Percentiles rank a stretch among this genome's conserved stretches.
Conservation (phyloP, 2,797 vertebrate genomes). For the Squalus acanthias region DNA sequence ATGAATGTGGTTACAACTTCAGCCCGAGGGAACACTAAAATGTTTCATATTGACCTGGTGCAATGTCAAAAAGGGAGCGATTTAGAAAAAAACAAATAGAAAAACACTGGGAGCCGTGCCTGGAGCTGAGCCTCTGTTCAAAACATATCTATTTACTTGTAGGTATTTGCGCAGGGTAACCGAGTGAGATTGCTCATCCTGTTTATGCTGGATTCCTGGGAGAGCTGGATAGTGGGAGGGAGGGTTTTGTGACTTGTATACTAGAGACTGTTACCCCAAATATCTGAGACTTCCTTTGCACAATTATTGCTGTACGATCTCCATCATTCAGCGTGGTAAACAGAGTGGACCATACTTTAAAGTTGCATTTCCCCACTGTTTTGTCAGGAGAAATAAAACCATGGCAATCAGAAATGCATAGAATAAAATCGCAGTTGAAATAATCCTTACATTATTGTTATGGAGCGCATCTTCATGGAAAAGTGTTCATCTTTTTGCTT, state of each 20-base stretch:
- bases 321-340: not conserved
- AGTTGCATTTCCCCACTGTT: not conserved
- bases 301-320: not conserved
- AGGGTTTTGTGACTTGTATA: not conserved
- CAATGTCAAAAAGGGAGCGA: slow-evolving; percentile 5
- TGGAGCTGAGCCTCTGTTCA: not conserved
- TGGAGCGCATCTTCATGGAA: not conserved
- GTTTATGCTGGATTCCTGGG: not conserved
- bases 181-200: not conserved
- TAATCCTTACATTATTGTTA: not conserved
- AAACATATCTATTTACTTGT: not conserved
- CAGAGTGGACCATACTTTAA: not conserved
- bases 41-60: slow-evolving; percentile 2
- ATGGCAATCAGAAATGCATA: not conserved
- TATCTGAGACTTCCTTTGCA: not conserved
- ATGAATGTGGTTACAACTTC: not conserved
- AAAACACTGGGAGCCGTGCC: not conserved
- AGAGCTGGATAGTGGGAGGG: not conserved
- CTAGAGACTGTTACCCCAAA: not conserved
- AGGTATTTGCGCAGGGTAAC: not conserved
- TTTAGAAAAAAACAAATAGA: not conserved
- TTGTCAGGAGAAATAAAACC: too few species aligned
- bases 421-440: not conserved
- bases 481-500: not conserved
- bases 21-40: not conserved